Base-by-base conservation (phyloP, 2,888 invertebrate species). In the Merodon equestris region DNA sequence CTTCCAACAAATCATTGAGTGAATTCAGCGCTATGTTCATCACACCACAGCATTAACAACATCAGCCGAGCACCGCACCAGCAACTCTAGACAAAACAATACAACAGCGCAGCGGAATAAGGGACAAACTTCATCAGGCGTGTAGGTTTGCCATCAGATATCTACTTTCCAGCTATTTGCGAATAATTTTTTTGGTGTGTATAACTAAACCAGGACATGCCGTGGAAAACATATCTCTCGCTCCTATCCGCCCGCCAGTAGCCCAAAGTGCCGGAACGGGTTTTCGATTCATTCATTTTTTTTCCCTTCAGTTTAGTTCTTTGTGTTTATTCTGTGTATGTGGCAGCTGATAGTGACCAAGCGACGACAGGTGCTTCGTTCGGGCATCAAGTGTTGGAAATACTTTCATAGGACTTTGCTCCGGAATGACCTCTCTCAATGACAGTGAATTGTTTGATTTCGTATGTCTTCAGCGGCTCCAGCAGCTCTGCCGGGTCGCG, bases 361-460 rank as follows among this genome's bases (percentile, higher is more conserved):
- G 15, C 40, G 48, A 27, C 45, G 76, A 77, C 76, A 77, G 72
- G 72, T 77, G 76, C 67, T 56, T 17, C 34, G 10, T 13, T n/a
- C 14, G 4, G 34, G 13, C 38, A 17, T 50, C 56, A 66, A 61
- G 51, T 40, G 66, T 44, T 57, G 40, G 12, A 18, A 38, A 61
- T 45, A 57, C 57, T 70, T 58, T 45, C 64, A 36, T 64, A 60
- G 66, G 60, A 71, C 45, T 71, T 15, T 56, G 54, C 40, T 56
- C 72, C 76, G 70, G 63, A 77, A 74, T 82, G 82, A 82, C 82
- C 82, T 82, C 70, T 81, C 82, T 81, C 82, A 82, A 82, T 82
- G 82, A 82, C 82, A 72, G 81, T 76, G 64, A 75, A 72, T 48
- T 15, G 45, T 64, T 19, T 42, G 53, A 27, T 36, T 14, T 44